A percentile compares a stretch with the other conserved stretches of the same genome.
Conservation (phyloP, 1,140 invertebrate species). For the Carcinoscorpius rotundicauda region DNA sequence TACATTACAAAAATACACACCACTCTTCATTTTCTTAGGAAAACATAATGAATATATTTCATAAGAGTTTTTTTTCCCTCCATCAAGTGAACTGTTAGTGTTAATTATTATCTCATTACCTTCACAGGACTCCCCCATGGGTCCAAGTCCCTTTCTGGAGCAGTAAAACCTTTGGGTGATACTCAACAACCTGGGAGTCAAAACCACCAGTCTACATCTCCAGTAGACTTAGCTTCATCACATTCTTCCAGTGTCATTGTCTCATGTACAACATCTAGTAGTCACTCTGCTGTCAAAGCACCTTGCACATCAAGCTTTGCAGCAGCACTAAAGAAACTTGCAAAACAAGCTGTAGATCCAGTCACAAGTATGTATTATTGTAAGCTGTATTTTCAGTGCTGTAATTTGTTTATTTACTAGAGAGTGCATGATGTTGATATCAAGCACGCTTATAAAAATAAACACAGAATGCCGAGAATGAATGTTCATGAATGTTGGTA, state of each 20-base stretch:
- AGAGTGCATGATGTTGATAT: too few species aligned
- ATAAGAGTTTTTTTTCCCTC: too few species aligned
- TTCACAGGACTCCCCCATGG: constrained; percentile 30
- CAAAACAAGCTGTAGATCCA: constrained; percentile 54
- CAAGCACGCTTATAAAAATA: too few species aligned
- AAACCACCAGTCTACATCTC: constrained; percentile 8
- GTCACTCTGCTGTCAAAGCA: constrained; percentile 12
- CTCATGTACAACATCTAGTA: constrained; percentile 3
- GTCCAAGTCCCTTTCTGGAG: constrained; percentile 31
- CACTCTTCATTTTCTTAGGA: too few species aligned
- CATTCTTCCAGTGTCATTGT: constrained; percentile 4
- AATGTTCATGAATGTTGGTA: too few species aligned
- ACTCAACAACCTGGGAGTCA: constrained; percentile 4
- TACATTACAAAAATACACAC: too few species aligned
- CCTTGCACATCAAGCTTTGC: constrained; percentile 48
- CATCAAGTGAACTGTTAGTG: too few species aligned
- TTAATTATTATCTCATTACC: constrained; percentile 39
- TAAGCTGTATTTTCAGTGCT: too few species aligned
- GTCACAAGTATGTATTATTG: constrained; percentile 8
- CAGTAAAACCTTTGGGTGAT: constrained; percentile 25
- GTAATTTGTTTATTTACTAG: too few species aligned
- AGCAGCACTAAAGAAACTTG: constrained; percentile 60
- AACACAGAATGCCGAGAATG: too few species aligned
- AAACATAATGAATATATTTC: too few species aligned
- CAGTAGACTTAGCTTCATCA: constrained; percentile 9